Conservation (phyloP, 2,113 vertebrate species). For the Brachirus orientalis region DNA sequence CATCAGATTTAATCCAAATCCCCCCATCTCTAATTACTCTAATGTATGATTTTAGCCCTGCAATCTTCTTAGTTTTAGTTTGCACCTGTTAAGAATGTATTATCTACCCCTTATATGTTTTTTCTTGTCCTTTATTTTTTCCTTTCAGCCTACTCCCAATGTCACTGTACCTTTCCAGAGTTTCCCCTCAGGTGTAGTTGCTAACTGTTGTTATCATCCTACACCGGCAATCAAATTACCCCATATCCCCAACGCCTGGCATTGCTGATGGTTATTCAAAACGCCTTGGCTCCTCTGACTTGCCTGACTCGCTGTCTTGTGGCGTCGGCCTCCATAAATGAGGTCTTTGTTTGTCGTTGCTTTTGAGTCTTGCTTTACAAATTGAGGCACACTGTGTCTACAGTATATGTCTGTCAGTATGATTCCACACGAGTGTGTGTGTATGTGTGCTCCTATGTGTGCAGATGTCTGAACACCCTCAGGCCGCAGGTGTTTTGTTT, state of each 20-base stretch:
- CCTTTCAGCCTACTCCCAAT: constrained; percentile 32
- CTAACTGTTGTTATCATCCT: constrained; percentile 74
- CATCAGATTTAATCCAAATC: constrained; percentile 60
- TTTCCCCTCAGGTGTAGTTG: constrained; percentile 57
- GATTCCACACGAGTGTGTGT: constrained; percentile 23
- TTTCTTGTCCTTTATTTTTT: constrained; percentile 24
- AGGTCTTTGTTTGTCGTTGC: constrained; percentile 78
- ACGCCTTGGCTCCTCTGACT: constrained; percentile 73
- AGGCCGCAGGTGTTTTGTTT: constrained; percentile 50
- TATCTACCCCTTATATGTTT: not conserved
- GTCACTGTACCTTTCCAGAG: constrained; percentile 55
- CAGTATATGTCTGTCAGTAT: constrained; percentile 57
- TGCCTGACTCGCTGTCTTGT: constrained; percentile 71
- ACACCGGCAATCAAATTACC: constrained; percentile 80
- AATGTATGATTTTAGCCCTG: constrained; percentile 56
- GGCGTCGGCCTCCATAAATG: constrained; percentile 77
- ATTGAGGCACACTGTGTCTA: constrained; percentile 74
- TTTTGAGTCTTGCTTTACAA: constrained; percentile 82
- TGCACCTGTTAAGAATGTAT: constrained; percentile 36
- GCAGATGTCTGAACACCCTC: constrained; percentile 43
- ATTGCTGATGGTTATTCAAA: constrained; percentile 75
- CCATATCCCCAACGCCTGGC: constrained; percentile 71
- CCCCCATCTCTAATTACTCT: constrained; percentile 61
- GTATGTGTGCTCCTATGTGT: constrained; percentile 28
- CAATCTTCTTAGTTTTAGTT: constrained; percentile 46